Base-by-base conservation (phyloP, 2,888 invertebrate species). In the Leptopilina syphax region DNA sequence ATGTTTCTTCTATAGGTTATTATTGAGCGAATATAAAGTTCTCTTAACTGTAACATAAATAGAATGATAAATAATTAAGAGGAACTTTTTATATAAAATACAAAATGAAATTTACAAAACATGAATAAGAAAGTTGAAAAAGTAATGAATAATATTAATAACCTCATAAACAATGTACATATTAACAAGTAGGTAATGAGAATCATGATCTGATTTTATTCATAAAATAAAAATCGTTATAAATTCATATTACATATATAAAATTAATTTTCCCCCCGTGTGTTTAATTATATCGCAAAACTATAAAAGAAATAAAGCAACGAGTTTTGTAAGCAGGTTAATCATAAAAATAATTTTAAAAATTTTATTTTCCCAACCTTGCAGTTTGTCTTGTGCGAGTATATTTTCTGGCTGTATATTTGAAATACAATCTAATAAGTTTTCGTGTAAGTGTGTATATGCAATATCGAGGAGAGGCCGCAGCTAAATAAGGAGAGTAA, bases 401-500 rank as follows among this genome's bases (percentile, higher is more conserved):
- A 34, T 34, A 24, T 24, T n/a, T 7, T 12, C 10, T 68, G 13
- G 4, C 12, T 70, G 50, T 54, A 13, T 1, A 13, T 12, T 13
- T 68, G 24, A 47, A 50, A 73, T 34, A 57, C 65, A 73, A 18
- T 63, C 63, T 73, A 73, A 67, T 44, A 67, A 73, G 12, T 9
- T 54, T 34, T 54, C 7, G 54, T 7, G 57, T 34, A 24, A 54
- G 18, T 8, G 9, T 73, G 73, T 57, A 57, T 57, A 73, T 57
- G 57, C 57, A 57, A 70, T 54, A 54, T 70, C 54, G 70, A 70
- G 70, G 10, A 50, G 73, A 34, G 34, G 73, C 34, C 34, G 73
- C 34, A n/a, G 34, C 34, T 13, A 57, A 73, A 60, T n/a, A 57
- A 73, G 41, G 8, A 73, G 73, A 57, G n/a, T 34, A n/a, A n/a